Conservation (phyloP, 2,797 vertebrate genomes). For the Myotis findleyi region DNA sequence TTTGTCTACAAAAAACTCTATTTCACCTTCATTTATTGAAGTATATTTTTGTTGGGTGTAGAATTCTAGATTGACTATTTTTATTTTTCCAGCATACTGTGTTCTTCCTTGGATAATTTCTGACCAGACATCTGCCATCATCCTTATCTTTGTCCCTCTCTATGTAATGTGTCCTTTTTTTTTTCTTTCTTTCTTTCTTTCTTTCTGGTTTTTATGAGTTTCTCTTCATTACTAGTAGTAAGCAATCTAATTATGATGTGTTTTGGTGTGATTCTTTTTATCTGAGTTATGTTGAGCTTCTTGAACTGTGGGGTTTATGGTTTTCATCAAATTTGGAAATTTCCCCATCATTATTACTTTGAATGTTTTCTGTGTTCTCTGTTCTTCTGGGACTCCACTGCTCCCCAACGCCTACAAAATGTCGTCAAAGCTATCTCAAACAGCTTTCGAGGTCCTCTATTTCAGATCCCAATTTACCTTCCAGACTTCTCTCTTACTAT, state of each 20-base stretch:
- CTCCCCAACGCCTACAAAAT: neutral
- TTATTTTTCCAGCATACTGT: neutral
- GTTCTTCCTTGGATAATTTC: conserved; percentile 11
- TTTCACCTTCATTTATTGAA: neutral
- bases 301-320: neutral
- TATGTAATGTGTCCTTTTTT: neutral
- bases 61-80: neutral
- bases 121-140: neutral
- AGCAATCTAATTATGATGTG: neutral
- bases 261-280: neutral
- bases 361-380: neutral
- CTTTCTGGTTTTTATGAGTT: neutral
- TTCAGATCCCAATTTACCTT: neutral
- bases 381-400: neutral
- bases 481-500: neutral
- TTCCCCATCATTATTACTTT: neutral
- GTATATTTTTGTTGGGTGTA: neutral
- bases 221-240: neutral
- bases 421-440: neutral
- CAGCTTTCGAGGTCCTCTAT: neutral
- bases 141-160: neutral
- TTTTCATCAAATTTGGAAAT: conserved; percentile 1
- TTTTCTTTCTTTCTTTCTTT: neutral
- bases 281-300: neutral
- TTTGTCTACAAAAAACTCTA: neutral